These are phyloP conservation scores for Embiotoca jacksoni DNA, from an alignment of 2,113 vertebrate genomes.

Conservation along the genomic window DNA sequence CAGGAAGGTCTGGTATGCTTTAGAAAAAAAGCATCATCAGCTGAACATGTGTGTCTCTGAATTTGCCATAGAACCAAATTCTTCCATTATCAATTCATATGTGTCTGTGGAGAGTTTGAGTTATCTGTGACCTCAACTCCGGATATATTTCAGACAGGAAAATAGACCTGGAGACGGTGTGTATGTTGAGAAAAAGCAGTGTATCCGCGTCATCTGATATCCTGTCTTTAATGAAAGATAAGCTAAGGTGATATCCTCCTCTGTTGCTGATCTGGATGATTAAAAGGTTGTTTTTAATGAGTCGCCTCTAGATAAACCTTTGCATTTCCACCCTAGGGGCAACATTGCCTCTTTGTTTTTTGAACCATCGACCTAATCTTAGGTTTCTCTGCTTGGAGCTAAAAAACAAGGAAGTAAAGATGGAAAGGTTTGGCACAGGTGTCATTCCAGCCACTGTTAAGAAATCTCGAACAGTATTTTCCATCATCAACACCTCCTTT, in stretches of 20 bases:
- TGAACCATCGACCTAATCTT: constrained; percentile 19
- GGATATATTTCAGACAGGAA: constrained; percentile 39
- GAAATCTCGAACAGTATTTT: constrained; percentile 9
- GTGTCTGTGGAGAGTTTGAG: constrained; percentile 46
- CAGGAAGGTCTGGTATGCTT: constrained; percentile 51
- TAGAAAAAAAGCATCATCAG: constrained; percentile 28
- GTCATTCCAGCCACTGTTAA: background rate
- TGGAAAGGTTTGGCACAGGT: background rate
- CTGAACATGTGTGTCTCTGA: constrained; percentile 5
- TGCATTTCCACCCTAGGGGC: constrained; percentile 45
- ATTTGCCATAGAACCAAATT: constrained; percentile 41
- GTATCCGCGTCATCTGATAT: constrained; percentile 65
- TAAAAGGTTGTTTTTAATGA: constrained; percentile 71
- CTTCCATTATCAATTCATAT: constrained; percentile 31
- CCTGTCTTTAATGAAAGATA: constrained; percentile 74
- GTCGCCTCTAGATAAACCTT: constrained; percentile 64
- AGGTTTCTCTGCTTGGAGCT: background rate
- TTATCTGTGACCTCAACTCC: constrained; percentile 52
- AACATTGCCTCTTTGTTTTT: constrained; percentile 12
- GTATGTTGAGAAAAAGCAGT: constrained; percentile 54
- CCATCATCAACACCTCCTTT: constrained; percentile 4
- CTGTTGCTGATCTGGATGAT: constrained; percentile 56
- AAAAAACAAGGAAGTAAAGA: background rate
- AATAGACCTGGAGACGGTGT: constrained; percentile 43
- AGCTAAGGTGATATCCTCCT: constrained; percentile 63